Evolutionary conservation across 64 coral and sea anemone species (phyloP), one percentile per base, ranked within the genome.

Genomic region (Pachyseris speciosa): DNA sequence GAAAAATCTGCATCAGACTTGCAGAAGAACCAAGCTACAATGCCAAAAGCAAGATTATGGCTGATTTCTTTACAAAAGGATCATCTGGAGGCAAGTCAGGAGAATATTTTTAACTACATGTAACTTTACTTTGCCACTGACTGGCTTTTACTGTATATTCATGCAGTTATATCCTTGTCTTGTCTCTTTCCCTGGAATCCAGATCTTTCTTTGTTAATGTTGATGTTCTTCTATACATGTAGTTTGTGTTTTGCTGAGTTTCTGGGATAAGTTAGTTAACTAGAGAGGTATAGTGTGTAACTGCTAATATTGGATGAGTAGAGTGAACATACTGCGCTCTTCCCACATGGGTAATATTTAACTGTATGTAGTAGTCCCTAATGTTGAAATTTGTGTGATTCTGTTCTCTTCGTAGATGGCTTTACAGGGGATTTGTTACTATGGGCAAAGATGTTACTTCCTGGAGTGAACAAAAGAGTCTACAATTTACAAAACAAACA

Each of bases 401-500:
- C 10, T 74, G 43, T 12, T 67, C 53, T 44, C 65, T 41, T 11
- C 51, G n/a, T 57, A 93, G 90, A 86, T 67, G 86, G 74, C n/a
- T 95, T 88, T 22, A 72, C 66, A 25, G 93, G 94, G 22, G 90
- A 99, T 44, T 39, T 95, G 9, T 89, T 65, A 17, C 52, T 99
- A 16, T 89, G 66, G 80, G 90, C 92, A 13, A 99, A 99, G 74
- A 74, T 95, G 36, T 83, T 99, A 49, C 90, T 99, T 27, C 97
- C 97, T 40, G 94, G 64, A 69, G 84, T 90, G 19, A 80, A 92
- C 59, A 99, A 99, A 48, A 90, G 97, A 75, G 93, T 99, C 1
- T 99, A 99, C 28, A 99, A 99, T 65, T 60, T 99, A 43, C 97
- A 99, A 61, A 99, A 80, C 74, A 99, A 99, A 26, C 97, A 99